Evolutionary conservation across 2,113 vertebrate genomes (phyloP).

Genomic region (Tonatia bakeri): DNA sequence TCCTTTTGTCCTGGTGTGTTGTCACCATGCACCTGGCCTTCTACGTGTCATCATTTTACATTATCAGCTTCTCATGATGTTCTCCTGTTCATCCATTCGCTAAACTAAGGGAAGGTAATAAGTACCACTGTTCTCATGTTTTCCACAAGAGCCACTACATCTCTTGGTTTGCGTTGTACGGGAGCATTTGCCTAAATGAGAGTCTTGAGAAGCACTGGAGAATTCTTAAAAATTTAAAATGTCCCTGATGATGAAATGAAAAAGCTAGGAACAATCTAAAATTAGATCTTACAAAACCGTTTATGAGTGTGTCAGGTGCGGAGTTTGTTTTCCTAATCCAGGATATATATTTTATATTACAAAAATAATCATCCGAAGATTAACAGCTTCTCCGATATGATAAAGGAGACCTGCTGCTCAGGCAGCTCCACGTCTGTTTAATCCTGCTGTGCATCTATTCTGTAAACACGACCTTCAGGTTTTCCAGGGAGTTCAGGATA

Average conservation of each 20-base stretch:
- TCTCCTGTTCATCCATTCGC: not conserved
- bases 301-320: slow-evolving; percentile 41
- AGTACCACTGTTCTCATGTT: not conserved
- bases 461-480: slow-evolving; percentile 20
- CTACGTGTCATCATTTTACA: not conserved
- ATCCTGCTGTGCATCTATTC: not conserved
- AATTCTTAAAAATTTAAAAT: not conserved
- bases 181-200: not conserved
- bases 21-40: not conserved
- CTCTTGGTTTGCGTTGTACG: not conserved
- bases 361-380: slow-evolving; percentile 43
- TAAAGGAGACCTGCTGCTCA: not conserved
- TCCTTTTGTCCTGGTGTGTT: not conserved
- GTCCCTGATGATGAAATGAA: not conserved
- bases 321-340: slow-evolving; percentile 46
- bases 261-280: slow-evolving; percentile 2
- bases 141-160: not conserved
- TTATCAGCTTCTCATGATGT: not conserved
- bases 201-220: not conserved
- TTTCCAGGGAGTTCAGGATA: not conserved
- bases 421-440: not conserved
- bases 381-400: not conserved
- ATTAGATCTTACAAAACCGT: slow-evolving; percentile 48
- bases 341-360: slow-evolving; percentile 13
- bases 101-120: not conserved